Base-by-base conservation (phyloP, 1,140 invertebrate species). In the Coelopa frigida region DNA sequence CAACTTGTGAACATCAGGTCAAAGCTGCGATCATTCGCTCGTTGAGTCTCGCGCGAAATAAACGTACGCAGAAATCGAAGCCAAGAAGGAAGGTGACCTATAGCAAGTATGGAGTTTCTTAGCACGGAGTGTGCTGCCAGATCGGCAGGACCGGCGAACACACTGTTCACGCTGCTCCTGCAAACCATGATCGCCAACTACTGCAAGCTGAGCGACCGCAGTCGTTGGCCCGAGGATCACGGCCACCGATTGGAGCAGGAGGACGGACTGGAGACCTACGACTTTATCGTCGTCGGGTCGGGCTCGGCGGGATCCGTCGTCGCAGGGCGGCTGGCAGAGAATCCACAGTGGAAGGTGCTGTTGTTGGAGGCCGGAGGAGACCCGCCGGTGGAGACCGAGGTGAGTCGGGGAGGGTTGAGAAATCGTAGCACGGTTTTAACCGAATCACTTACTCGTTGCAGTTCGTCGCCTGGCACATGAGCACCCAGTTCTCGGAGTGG, bases 301-400 rank as follows among this genome's bases (percentile, higher is more conserved):
- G 83, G 83, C 10, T 78, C 79, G 2, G 80, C 82, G 2, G 75
- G 75, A 0, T 73, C 73, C 22, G 63, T 76, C 10, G 48, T 81
- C 15, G 78, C 77, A 7, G 72, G 68, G 42, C 62, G 73, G 38
- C 56, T 81, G 8, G 70, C 72, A 4, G 73, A 75, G 44, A 58
- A 73, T 52, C 60, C 70, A 11, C 45, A 59, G 11, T 65, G 70
- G 50, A 70, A 61, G 8, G 71, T 80, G 12, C 52, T 80, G 17
- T 51, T 80, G 11, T 46, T 81, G 14, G 79, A 81, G 58, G 78
- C 78, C 11, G 79, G 79, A 10, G 68, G 61, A 4, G 55, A 72
- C 46, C 70, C 69, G 21, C 57, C 59, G 3, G 37, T 78, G 70
- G 56, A 76, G 60, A 54, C 57, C 49, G 59, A 64, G 57, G 70